A percentile compares a stretch with the other conserved stretches of the same genome.
Conservation (phyloP, 1,140 invertebrate species). For the Solen grandis region DNA sequence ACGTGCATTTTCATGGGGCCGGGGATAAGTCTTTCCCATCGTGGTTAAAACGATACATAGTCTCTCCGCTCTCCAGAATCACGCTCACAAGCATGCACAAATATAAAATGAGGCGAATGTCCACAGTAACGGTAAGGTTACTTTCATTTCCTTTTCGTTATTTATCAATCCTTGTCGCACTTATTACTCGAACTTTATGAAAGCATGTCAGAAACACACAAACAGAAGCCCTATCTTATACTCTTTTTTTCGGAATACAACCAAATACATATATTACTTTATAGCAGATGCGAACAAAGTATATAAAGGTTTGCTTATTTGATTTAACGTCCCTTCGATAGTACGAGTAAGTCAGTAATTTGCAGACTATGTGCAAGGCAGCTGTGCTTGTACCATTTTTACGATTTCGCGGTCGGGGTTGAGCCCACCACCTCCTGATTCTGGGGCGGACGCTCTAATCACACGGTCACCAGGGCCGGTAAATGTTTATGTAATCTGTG, state of each 20-base stretch:
- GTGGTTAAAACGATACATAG: background rate
- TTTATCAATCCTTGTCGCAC: background rate
- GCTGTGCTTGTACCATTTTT: no score
- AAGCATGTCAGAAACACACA: background rate
- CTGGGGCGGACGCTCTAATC: no score
- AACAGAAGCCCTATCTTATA: background rate
- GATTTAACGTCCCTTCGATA: no score
- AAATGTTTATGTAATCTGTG: no score
- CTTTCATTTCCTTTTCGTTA: background rate
- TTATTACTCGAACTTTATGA: background rate
- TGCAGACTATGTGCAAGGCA: no score
- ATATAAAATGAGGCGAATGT: background rate
- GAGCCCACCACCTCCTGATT: no score
- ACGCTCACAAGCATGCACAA: background rate
- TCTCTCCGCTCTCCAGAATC: slow-evolving; percentile 5
- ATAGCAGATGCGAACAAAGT: no score
- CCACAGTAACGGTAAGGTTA: background rate
- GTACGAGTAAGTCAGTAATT: no score
- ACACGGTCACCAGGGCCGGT: no score
- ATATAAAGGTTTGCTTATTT: no score
- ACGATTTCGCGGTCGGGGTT: no score
- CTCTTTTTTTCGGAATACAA: background rate
- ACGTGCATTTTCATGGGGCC: slow-evolving; percentile 29
- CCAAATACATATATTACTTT: no score
- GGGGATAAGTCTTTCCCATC: background rate